Conservation (phyloP, 2,113 vertebrate species). For the Periophthalmus modestus region DNA sequence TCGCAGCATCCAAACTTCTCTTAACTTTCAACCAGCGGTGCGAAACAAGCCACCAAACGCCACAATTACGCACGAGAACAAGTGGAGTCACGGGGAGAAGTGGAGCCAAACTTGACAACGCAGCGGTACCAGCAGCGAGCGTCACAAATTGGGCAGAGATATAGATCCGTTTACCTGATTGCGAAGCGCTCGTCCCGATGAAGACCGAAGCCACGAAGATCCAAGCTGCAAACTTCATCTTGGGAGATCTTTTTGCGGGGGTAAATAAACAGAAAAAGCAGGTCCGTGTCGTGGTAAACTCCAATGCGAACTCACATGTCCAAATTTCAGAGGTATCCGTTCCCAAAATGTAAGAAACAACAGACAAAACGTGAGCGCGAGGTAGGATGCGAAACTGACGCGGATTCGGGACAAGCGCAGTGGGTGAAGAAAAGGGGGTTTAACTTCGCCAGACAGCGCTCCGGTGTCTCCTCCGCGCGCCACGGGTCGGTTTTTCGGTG, state of each 20-base stretch:
- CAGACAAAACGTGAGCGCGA: too few species aligned
- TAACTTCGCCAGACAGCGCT: too few species aligned
- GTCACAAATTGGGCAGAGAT: not conserved
- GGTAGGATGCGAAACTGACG: too few species aligned
- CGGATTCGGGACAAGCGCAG: too few species aligned
- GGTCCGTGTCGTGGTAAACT: constrained; percentile 54
- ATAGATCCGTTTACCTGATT: constrained; percentile 72
- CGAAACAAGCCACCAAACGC: not conserved
- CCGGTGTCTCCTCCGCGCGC: too few species aligned
- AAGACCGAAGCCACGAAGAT: constrained; percentile 64
- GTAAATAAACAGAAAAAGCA: not conserved
- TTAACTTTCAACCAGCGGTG: not conserved
- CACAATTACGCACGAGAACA: not conserved
- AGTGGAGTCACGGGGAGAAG: not conserved
- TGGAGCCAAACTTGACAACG: not conserved
- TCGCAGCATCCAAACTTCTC: constrained; percentile 2
- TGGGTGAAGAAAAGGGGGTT: too few species aligned
- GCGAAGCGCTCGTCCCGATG: constrained; percentile 62
- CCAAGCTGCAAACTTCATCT: constrained; percentile 73
- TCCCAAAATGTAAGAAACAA: not conserved
- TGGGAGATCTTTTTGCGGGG: not conserved
- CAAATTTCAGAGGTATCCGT: constrained; percentile 62
- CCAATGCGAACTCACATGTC: constrained; percentile 75
- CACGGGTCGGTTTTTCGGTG: not conserved
- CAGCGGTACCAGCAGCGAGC: not conserved